These are phyloP conservation scores for Cyprinus carpio DNA, from an alignment of 2,113 vertebrate genomes.

Conservation along the genomic window DNA sequence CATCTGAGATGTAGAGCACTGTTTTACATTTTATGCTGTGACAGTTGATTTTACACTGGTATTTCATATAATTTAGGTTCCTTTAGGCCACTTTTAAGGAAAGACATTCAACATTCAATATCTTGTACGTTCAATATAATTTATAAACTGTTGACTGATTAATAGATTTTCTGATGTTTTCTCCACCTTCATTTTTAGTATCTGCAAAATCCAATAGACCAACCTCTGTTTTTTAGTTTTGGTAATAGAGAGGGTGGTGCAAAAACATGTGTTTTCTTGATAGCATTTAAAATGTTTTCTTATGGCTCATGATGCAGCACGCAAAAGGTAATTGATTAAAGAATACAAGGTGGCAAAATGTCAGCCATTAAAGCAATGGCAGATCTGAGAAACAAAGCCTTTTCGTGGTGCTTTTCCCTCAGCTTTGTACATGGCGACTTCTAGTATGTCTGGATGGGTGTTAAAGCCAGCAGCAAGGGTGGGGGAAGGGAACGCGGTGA, in stretches of 20 bases:
- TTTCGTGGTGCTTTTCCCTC: constrained; percentile 58
- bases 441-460: constrained; percentile 66
- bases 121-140: not conserved
- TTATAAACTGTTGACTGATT: not conserved
- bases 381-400: constrained; percentile 72
- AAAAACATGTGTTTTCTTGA: not conserved
- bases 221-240: not conserved
- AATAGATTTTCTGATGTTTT: not conserved
- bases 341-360: constrained; percentile 52
- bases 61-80: not conserved
- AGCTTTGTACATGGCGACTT: constrained; percentile 69
- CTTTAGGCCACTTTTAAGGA: not conserved
- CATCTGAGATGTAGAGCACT: not conserved
- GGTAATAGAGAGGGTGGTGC: not conserved
- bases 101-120: not conserved
- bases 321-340: not conserved
- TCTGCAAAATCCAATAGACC: not conserved
- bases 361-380: constrained; percentile 62
- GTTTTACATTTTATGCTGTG: not conserved
- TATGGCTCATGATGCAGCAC: not conserved
- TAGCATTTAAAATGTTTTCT: not conserved
- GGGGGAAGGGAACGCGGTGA: constrained; percentile 65
- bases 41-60: not conserved
- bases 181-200: not conserved
- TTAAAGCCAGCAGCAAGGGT: constrained; percentile 55